A percentile compares a stretch with the other conserved stretches of the same genome.
Conservation (phyloP, 2,797 vertebrate species). For the Cossypha heuglini region DNA sequence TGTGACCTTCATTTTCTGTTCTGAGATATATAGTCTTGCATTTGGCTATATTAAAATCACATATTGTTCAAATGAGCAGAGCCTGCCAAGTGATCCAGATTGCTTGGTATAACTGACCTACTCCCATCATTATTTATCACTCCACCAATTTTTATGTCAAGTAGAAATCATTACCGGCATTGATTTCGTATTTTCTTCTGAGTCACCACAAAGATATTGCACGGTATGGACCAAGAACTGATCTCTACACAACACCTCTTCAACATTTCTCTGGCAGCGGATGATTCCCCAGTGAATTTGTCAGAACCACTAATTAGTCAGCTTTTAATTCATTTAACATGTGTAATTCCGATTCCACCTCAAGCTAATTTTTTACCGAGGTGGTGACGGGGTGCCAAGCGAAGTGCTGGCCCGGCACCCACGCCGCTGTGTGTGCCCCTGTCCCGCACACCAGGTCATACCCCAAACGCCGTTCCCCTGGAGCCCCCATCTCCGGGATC, state of each 20-base stretch:
- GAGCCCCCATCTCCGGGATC: neutral
- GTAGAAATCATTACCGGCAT: slow-evolving; percentile 26
- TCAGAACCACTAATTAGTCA: neutral
- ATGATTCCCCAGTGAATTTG: neutral
- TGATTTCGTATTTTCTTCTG: neutral
- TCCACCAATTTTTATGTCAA: slow-evolving; percentile 38
- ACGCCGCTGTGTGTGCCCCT: rapidly evolving
- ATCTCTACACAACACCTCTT: neutral
- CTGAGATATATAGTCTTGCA: slow-evolving; percentile 18
- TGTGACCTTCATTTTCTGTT: slow-evolving; percentile 40
- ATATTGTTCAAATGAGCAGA: slow-evolving; percentile 61
- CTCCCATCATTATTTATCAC: slow-evolving; percentile 55
- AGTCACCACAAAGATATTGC: neutral
- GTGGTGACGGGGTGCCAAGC: neutral
- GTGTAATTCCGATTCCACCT: neutral
- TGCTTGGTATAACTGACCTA: slow-evolving; percentile 51
- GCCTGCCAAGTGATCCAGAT: slow-evolving; percentile 60
- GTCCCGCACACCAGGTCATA: rapidly evolving
- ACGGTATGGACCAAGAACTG: neutral
- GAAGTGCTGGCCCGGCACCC: rapidly evolving
- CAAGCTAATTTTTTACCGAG: slow-evolving; percentile 18
- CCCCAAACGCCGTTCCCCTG: rapidly evolving
- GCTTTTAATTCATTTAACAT: neutral
- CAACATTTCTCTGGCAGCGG: neutral
- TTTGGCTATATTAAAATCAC: slow-evolving; percentile 68